Evolutionary conservation across 2,113 vertebrate genomes (phyloP).

Genomic region (Pelvicachromis taeniatus): DNA sequence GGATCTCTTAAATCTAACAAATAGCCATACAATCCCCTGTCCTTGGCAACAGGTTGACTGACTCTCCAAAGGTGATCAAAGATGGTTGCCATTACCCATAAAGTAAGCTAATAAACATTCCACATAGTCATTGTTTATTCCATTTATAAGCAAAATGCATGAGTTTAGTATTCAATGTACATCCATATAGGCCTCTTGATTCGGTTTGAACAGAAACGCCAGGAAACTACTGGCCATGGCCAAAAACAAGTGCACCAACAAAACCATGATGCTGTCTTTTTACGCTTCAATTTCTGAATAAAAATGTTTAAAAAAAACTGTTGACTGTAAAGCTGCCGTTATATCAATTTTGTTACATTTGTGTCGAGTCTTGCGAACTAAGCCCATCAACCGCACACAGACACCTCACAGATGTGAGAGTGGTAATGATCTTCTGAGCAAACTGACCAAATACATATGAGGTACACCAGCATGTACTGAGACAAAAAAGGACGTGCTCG

Average conservation of each 20-base stretch:
- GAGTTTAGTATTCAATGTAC: background rate
- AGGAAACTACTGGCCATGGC: background rate
- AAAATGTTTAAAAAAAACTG: background rate
- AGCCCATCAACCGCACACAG: background rate
- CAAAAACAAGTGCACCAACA: background rate
- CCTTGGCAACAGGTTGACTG: background rate
- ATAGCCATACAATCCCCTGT: background rate
- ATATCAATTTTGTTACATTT: background rate
- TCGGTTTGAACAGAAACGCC: background rate
- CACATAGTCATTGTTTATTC: background rate
- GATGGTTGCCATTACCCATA: background rate
- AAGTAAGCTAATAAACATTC: background rate
- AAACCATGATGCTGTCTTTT: background rate
- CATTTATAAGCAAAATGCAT: background rate
- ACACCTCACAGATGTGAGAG: background rate
- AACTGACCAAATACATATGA: background rate
- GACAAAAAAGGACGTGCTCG: background rate
- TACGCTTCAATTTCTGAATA: background rate
- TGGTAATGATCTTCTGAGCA: background rate
- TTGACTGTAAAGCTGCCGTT: background rate
- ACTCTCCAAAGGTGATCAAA: background rate
- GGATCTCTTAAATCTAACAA: background rate
- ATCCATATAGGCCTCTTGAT: background rate
- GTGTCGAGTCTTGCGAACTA: background rate
- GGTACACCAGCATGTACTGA: background rate